Base-by-base conservation (phyloP, 1,140 invertebrate genomes). In the Lanistes nyassanus region DNA sequence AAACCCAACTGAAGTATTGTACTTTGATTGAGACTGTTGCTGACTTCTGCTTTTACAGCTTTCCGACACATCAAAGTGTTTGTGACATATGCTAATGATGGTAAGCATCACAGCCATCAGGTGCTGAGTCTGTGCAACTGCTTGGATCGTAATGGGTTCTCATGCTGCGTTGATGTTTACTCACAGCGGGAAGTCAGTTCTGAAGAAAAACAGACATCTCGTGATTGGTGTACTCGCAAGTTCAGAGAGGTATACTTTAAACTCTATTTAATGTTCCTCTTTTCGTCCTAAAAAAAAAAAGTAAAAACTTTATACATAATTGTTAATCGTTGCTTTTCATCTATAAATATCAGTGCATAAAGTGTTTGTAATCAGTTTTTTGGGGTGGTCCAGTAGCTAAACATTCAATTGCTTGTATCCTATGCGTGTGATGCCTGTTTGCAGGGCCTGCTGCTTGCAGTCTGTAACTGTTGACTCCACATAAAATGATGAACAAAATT, bases 71-170 rank as follows among this genome's bases (percentile, higher is more conserved):
- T 83, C 23, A 85, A 84, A 58, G 84, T 85, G 56, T 84, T 86
- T 83, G 85, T 86, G n/a, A 86, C 85, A 11, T 86, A 83, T 67
- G 73, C 84, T 55, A 73, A 79, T 51, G 85, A 85, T 42, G 77
- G 69, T 75, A 82, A 82, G n/a, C 75, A 75, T 9, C 85, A 86
- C 67, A 75, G 80, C n/a, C 76, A 81, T 56, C 76, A 79, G 55
- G 83, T 86, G 4, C 69, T 84, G n/a, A 82, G 79, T 64, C 76
- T 86, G n/a, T 84, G 84, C 74, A 79, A 82, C 19, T 86, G 84
- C 76, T 67, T 86, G 56, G 79, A 84, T 67, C 80, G 81, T 66
- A 86, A 86, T 74, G 81, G 81, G 1, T 86, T 86, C 68, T 79
- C 82, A n/a, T 84, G 83, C 64, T 83, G 79, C 62, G 81, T 85